A percentile compares a stretch with the other conserved stretches of the same genome.
These are phyloP conservation scores for Takifugu bimaculatus DNA, from an alignment of 2,113 vertebrate species.

Conservation along the genomic window DNA sequence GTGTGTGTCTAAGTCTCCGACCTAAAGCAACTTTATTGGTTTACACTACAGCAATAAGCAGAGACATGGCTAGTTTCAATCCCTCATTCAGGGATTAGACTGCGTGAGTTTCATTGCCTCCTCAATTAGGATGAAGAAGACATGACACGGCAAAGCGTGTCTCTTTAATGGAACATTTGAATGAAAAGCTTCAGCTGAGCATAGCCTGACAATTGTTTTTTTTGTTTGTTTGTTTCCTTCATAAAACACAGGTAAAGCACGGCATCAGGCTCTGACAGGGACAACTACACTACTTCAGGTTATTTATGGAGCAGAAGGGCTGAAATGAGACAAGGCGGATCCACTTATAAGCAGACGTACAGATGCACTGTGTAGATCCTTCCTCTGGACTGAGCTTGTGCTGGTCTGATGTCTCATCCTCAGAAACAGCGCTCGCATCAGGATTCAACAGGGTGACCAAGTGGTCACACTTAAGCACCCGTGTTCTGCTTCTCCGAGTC, in stretches of 20 bases:
- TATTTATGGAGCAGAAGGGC: conserved; percentile 44
- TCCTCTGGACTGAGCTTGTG: too few species aligned
- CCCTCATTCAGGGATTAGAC: conserved; percentile 54
- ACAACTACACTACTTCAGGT: conserved; percentile 47
- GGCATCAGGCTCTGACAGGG: conserved; percentile 38
- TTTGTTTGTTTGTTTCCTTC: not conserved
- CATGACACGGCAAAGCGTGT: conserved; percentile 30
- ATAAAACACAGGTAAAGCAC: conserved; percentile 26
- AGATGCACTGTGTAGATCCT: too few species aligned
- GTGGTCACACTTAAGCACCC: conserved; percentile 42
- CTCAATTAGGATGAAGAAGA: conserved; percentile 56
- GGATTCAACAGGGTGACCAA: conserved; percentile 40
- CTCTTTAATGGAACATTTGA: conserved; percentile 59
- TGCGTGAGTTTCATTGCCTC: conserved; percentile 57
- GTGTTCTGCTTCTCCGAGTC: conserved; percentile 31
- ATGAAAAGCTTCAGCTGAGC: conserved; percentile 24
- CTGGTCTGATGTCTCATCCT: too few species aligned
- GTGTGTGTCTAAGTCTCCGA: conserved; percentile 13
- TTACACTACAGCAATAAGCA: conserved; percentile 49
- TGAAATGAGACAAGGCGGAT: conserved; percentile 25
- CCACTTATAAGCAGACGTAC: conserved; percentile 27
- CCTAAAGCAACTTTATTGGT: conserved; percentile 53
- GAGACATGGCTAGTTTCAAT: conserved; percentile 23
- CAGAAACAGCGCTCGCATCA: conserved; percentile 34
- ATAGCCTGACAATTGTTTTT: not conserved